Conservation (phyloP, 2,113 vertebrate genomes). For the Rostratula benghalensis region DNA sequence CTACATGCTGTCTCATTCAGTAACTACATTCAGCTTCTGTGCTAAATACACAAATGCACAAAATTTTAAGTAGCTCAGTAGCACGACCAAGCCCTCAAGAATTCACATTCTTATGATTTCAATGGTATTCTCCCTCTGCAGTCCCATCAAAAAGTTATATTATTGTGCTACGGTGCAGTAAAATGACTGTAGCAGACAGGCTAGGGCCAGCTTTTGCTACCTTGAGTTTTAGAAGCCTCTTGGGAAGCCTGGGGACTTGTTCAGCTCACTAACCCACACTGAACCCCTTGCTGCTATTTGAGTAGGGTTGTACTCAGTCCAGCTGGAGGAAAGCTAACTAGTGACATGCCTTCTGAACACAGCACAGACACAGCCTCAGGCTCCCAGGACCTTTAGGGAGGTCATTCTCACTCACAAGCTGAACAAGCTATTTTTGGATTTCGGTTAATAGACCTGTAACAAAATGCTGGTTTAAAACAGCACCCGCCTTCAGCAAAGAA, state of each 20-base stretch:
- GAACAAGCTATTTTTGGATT: not conserved
- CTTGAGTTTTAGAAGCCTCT: not conserved
- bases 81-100: not conserved
- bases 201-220: not conserved
- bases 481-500: not conserved
- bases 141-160: not conserved
- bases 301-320: not conserved
- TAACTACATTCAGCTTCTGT: not conserved
- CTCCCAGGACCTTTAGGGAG: not conserved
- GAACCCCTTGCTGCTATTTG: not conserved
- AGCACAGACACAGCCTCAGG: not conserved
- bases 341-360: not conserved
- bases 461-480: not conserved
- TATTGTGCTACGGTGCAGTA: rapidly evolving
- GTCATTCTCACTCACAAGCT: not conserved
- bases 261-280: not conserved
- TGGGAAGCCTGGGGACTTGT: not conserved
- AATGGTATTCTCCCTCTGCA: not conserved
- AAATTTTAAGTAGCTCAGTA: not conserved
- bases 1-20: not conserved
- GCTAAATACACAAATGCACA: not conserved
- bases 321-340: not conserved
- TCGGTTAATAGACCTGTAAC: not conserved
- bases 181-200: not conserved
- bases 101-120: not conserved